phyloP scores from a whole-genome alignment of 2,797 vertebrate species.

The Ambastaia sidthimunki region DNA sequence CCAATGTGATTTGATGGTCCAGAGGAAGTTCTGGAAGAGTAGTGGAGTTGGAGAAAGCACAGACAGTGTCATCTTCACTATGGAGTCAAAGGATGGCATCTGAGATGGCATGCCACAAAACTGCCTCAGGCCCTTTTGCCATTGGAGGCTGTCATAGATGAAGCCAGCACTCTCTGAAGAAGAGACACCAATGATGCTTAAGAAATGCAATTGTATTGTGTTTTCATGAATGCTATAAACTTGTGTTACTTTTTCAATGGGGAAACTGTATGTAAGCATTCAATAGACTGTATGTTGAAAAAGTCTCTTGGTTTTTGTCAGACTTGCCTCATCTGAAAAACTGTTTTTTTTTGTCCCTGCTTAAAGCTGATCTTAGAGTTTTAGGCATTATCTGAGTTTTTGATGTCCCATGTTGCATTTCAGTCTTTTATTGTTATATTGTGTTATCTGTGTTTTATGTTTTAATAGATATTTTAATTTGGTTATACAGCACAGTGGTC shows the following conservation, averaged over 20 bases:
- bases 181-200: constrained; percentile 78
- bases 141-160: constrained; percentile 79
- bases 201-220: constrained; percentile 62
- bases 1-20: constrained; percentile 50
- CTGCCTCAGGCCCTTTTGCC: constrained; percentile 75
- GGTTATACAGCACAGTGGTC: too few species aligned
- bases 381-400: too few species aligned
- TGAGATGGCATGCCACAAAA: constrained; percentile 81
- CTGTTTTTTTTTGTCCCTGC: too few species aligned
- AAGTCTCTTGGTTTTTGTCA: too few species aligned
- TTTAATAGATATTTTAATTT: too few species aligned
- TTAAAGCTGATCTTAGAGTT: neutral
- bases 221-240: neutral
- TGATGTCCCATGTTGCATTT: too few species aligned
- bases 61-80: constrained; percentile 77
- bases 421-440: too few species aligned
- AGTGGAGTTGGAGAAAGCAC: constrained; percentile 70
- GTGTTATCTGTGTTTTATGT: too few species aligned
- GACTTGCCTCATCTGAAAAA: too few species aligned
- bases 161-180: constrained; percentile 76
- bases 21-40: constrained; percentile 68
- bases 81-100: constrained; percentile 77
- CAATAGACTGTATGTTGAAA: neutral
- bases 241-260: neutral
- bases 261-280: neutral